Base-by-base conservation (phyloP, 2,888 invertebrate species). In the Drosophila anceps region DNA sequence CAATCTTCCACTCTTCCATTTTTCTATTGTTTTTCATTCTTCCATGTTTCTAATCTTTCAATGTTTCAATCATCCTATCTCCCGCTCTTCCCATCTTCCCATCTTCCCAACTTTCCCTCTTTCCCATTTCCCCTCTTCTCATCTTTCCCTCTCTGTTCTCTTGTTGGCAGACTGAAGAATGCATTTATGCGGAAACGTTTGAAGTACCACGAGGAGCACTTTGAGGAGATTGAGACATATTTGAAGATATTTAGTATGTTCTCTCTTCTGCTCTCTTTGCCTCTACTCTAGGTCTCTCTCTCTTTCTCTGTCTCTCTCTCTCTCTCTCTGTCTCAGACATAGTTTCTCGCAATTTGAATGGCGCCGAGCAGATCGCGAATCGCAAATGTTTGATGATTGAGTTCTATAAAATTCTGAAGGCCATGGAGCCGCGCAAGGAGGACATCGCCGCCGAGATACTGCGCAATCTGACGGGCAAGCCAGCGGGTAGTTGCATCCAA, bases 381-480 rank as follows among this genome's bases (percentile, higher is more conserved):
- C 73, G 73, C 12, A 70, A 77, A 48, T 84, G 84, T 31, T 55
- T 92, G n/a, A 54, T 86, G 29, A 59, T 75, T 6, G 85, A 91
- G 33, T 85, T 92, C 29, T 92, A 91, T 35, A 73, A 59, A 60
- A 90, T 91, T n/a, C 15, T 91, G 0, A 27, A 53, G 0, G 41
- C 63, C 9, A 66, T 64, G 4, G 84, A 83, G 7, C 5, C 57
- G 1, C 9, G 61, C 0, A 77, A 72, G 41, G 70, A 78, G 9
- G 72, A 84, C 12, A 43, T 84, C 4, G 69, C 82, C 2, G 74
- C 85, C 0, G 87, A 89, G 66, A 88, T 91, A 33, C 59, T 92
- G 15, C 73, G 85, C 0, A 83, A 87, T 69, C 72, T 91, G 9
- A 81, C 84, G 0, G 69, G 81, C 27, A 84, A 91, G 27, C 68